These are phyloP conservation scores for Tetropium fuscum DNA, from an alignment of 2,888 invertebrate genomes.

Conservation along the genomic window DNA sequence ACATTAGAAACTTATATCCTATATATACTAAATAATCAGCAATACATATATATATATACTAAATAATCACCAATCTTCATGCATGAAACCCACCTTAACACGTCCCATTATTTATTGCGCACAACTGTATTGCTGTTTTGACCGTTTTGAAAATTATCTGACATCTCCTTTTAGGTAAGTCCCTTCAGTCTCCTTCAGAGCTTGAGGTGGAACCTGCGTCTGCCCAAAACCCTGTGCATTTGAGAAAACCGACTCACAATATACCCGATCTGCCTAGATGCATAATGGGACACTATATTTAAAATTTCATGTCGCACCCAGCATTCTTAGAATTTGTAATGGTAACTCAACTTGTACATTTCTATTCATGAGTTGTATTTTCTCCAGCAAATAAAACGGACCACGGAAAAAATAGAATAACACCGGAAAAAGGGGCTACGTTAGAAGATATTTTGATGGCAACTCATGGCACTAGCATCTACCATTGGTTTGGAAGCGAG, in stretches of 20 bases:
- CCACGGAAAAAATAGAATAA: constrained; percentile 2
- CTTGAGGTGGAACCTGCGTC: constrained; percentile 10
- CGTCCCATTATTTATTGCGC: no score
- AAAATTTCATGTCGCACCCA: constrained; percentile 20
- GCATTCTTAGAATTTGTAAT: no score
- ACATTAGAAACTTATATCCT: no score
- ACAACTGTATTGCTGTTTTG: no score
- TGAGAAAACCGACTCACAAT: constrained; percentile 59
- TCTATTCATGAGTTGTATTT: no score
- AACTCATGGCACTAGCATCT: constrained; percentile 74
- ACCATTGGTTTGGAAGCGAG: constrained; percentile 67
- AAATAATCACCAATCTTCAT: no score
- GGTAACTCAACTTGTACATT: no score
- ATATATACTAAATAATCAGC: no score
- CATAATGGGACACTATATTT: constrained; percentile 75
- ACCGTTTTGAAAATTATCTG: constrained; percentile 1
- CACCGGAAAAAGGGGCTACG: constrained; percentile 60
- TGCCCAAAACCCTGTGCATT: constrained; percentile 39
- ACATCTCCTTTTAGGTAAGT: constrained; percentile 11
- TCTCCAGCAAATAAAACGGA: constrained; percentile 64
- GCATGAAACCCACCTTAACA: no score
- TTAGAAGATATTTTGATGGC: constrained; percentile 72
- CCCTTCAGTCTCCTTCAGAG: constrained; percentile 3
- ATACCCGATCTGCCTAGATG: constrained; percentile 74
- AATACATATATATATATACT: no score